Base-by-base conservation (phyloP, 2,797 vertebrate species). In the Schizopygopsis malacanthus region DNA sequence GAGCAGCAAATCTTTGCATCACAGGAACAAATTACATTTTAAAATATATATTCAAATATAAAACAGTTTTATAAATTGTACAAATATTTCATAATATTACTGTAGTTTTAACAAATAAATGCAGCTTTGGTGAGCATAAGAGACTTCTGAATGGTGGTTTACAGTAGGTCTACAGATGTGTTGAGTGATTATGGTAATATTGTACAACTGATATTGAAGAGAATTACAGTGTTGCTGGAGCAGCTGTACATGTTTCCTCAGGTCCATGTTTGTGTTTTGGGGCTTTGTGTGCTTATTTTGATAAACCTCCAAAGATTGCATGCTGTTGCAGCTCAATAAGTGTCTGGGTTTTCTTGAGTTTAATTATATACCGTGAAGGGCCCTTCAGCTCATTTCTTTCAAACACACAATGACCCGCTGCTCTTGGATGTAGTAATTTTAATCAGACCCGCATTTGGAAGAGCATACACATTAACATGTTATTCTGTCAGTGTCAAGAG, bases 381-480 rank as follows among this genome's bases (percentile, higher is more conserved):
- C 75, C 82, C 83, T 79, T 78, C 83, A 84, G 83, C 75, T 70
- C 63, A 59, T 79, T 84, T 79, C 83, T 79, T 54, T 56, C 52
- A 56, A 43, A 56, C 67, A 71, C 67, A 85, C 83, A 85, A 85
- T 54, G 65, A n/a, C 80, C 69, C 59, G 52, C 61, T 73, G 85
- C 83, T 75, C 56, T 63, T 33, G 73, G 22, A 72, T 88, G 88
- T 87, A 73, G 88, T 85, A 12, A 73, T 85, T 85, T 85, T 85
- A 73, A 80, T 45, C 77, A 85, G 84, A 81, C 61, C 6, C 4
- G 10, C 69, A 81, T 81, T 85, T 81, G 54, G 56, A 81, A 41
- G 69, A 85, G 65, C 78, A 72, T 65, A 65, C 45, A 67, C 70
- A 75, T 85, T 85, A 85, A 79, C 52, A 4, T 70, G 77, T 85